Base-by-base conservation (phyloP, 2,888 invertebrate genomes). In the Microctonus brassicae region DNA sequence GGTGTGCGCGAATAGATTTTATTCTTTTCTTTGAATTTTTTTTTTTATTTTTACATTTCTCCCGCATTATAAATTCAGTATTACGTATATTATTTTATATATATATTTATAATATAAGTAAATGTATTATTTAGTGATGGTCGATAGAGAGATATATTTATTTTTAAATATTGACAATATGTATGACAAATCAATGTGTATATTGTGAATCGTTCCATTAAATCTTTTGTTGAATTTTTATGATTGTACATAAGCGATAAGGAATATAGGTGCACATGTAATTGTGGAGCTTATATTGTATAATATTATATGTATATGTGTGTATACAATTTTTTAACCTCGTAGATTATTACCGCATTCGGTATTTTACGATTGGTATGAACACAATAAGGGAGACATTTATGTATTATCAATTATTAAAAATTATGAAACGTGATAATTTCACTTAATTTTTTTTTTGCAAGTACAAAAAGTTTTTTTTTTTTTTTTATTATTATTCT, bases 1-100 rank as follows among this genome's bases (percentile, higher is more conserved):
- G 39, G 36, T 55, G 55, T 36, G 39, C 53, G 57, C 26, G 22
- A 64, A 64, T n/a, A 64, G 29, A 47, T 57, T 69, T 57, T 57
- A 20, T 58, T 26, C 20, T 47, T 17, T 47, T 13, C 26, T 29
- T 29, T 13, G n/a, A 60, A 47, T 57, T 69, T 57, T 57, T 57
- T 57, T 26, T 13, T 47, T 47, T 47, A 17, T 36, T 7, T 17
- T 47, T 47, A 17, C 17, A n/a, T 47, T 11, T 63, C 26, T 47
- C 17, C 6, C 47, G n/a, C n/a, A n/a, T n/a, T n/a, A n/a, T 47
- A 47, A 47, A 47, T 47, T 47, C 17, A 1, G 7, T 47, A 20
- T 20, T 17, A 17, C 7, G 7, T 47, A 7, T 47, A n/a, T 36
- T 36, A 7, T 6, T 47, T 47, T n/a, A n/a, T n/a, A n/a, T n/a